Evolutionary conservation across 2,888 invertebrate genomes (phyloP).

Genomic region (Oxycera nigricornis): DNA sequence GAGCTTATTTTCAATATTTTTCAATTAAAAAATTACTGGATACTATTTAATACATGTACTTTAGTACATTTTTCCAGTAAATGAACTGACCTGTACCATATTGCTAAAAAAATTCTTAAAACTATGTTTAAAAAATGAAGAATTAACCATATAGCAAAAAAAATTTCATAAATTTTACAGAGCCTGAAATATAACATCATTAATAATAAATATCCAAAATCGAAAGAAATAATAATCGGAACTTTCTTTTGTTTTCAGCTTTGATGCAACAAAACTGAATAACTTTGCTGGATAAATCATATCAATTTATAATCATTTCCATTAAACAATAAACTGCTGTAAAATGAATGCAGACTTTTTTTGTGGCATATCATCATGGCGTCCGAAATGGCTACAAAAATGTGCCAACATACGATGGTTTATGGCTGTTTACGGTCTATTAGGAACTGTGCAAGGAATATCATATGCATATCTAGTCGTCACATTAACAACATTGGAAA

Average conservation of each 20-base stretch:
- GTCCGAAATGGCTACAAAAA: slow-evolving; percentile 68
- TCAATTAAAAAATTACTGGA: too few relatives aligned
- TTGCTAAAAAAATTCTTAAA: too few relatives aligned
- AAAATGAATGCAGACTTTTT: slow-evolving; percentile 31
- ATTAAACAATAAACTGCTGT: neutral
- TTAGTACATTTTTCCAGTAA: too few relatives aligned
- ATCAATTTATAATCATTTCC: neutral
- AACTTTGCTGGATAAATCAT: neutral
- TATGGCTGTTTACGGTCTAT: slow-evolving; percentile 68
- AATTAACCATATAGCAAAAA: too few relatives aligned
- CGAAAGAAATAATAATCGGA: too few relatives aligned
- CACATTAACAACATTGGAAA: slow-evolving; percentile 71
- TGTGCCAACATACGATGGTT: slow-evolving; percentile 68
- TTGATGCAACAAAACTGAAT: slow-evolving; percentile 2
- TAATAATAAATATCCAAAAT: too few relatives aligned
- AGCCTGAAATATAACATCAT: too few relatives aligned
- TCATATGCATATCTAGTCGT: slow-evolving; percentile 71
- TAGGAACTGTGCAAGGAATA: slow-evolving; percentile 72
- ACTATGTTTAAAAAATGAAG: too few relatives aligned
- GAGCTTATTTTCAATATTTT: too few relatives aligned
- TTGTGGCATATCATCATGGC: slow-evolving; percentile 67
- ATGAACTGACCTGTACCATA: too few relatives aligned
- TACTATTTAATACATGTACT: too few relatives aligned
- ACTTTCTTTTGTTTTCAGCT: neutral
- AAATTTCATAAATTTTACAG: too few relatives aligned